Conservation (phyloP, 1,140 invertebrate species). For the Rhagoletis zephyria region DNA sequence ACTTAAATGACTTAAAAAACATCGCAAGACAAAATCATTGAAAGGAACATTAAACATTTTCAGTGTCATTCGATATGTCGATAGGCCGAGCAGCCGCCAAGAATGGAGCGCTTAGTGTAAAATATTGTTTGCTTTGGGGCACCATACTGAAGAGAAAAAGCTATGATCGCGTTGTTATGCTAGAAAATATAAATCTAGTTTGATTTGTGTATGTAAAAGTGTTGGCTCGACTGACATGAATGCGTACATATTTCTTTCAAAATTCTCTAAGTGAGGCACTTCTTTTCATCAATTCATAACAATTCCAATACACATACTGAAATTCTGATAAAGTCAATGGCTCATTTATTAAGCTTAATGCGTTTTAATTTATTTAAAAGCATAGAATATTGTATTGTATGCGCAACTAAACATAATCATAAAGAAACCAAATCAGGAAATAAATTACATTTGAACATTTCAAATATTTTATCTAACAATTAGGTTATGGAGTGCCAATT, state of each 20-base stretch:
- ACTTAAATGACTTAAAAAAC: neutral
- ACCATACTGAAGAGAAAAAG: neutral
- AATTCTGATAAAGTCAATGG: neutral
- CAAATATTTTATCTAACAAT: neutral
- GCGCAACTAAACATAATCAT: neutral
- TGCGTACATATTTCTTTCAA: no score
- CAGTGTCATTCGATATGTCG: constrained; percentile 17
- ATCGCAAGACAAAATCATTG: neutral
- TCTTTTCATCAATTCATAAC: no score
- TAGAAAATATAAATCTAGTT: no score
- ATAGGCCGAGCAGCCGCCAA: no score
- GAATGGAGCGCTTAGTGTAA: no score
- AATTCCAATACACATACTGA: neutral
- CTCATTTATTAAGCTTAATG: neutral
- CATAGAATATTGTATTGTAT: neutral
- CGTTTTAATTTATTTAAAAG: neutral
- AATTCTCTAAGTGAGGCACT: no score
- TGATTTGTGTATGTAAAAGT: no score
- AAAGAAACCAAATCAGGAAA: neutral
- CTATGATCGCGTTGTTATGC: neutral
- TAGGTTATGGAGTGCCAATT: neutral
- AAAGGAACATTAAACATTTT: neutral
- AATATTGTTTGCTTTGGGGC: neutral
- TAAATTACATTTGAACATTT: neutral
- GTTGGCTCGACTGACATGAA: no score